Conservation (phyloP, 2,888 invertebrate species). For the Melinopterus prodromus region DNA sequence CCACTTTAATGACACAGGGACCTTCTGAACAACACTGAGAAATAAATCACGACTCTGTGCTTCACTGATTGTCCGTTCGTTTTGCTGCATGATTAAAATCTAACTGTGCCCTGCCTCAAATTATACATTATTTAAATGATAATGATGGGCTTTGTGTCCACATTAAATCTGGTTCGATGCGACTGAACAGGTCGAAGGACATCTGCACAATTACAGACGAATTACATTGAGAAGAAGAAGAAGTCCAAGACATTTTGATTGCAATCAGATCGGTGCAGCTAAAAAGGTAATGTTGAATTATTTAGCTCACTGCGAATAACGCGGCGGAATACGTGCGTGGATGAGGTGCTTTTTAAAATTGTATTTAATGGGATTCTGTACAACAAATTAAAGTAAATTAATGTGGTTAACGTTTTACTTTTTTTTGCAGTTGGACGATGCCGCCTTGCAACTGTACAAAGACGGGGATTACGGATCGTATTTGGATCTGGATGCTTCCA, state of each 20-base stretch:
- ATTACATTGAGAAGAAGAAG: not conserved
- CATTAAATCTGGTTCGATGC: constrained; percentile 12
- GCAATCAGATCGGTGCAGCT: not conserved
- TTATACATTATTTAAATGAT: constrained; percentile 28
- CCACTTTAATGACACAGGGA: constrained; percentile 17
- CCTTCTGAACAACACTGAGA: constrained; percentile 10
- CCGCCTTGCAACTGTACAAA: constrained; percentile 95
- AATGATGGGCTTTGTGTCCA: constrained; percentile 23
- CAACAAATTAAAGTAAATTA: constrained; percentile 19
- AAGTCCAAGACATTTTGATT: constrained; percentile 4
- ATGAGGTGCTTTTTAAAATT: not conserved
- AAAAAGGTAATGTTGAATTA: not conserved
- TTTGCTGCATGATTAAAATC: constrained; percentile 23
- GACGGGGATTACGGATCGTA: constrained; percentile 98
- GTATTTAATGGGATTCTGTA: constrained; percentile 4
- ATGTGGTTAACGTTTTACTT: constrained; percentile 28
- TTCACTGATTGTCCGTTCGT: not conserved
- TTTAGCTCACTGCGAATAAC: not conserved
- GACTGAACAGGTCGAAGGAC: constrained; percentile 8
- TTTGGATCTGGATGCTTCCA: constrained; percentile 94
- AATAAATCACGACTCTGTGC: constrained; percentile 18
- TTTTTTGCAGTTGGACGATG: constrained; percentile 89
- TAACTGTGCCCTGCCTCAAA: constrained; percentile 8
- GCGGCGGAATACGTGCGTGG: not conserved
- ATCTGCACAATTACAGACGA: constrained; percentile 22